Conservation (phyloP, 2,888 invertebrate genomes). For the Pediacus dermestoides region DNA sequence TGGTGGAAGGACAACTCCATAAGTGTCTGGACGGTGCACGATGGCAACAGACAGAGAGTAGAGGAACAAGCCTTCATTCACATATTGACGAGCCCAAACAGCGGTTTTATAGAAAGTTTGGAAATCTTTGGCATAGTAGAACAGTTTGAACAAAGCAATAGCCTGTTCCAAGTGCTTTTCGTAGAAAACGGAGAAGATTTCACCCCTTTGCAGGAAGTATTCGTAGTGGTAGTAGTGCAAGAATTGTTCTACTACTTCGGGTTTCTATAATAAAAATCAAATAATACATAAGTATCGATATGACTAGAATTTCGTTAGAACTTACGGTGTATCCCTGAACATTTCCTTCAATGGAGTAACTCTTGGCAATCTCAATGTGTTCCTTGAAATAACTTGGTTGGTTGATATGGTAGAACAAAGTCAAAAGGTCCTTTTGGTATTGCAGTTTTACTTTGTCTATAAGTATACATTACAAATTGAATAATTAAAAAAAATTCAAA, state of each 20-base stretch:
- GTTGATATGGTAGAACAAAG: conserved; percentile 58
- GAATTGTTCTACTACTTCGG: conserved; percentile 57
- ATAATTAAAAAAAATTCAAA: no score
- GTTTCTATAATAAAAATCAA: conserved; percentile 49
- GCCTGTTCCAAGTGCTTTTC: conserved; percentile 60
- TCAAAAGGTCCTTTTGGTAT: conserved; percentile 49
- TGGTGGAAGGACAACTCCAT: conserved; percentile 64
- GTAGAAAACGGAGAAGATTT: conserved; percentile 60
- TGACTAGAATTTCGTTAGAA: neutral
- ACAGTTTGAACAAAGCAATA: conserved; percentile 60
- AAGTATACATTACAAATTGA: no score
- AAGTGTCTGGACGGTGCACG: conserved; percentile 60
- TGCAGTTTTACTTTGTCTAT: conserved; percentile 27
- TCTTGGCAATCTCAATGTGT: conserved; percentile 54
- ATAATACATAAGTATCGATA: neutral
- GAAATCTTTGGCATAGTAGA: conserved; percentile 67
- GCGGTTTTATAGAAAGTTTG: conserved; percentile 65
- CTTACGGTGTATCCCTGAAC: conserved; percentile 45
- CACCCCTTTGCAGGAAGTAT: conserved; percentile 57
- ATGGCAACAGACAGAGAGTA: conserved; percentile 63
- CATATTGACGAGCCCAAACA: conserved; percentile 61
- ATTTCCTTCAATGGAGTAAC: conserved; percentile 59
- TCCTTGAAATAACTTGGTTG: conserved; percentile 57
- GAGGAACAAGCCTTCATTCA: conserved; percentile 67
- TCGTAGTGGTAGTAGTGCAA: conserved; percentile 53